Conservation (phyloP, 2,113 vertebrate genomes). For the Protomyctophum bolini region DNA sequence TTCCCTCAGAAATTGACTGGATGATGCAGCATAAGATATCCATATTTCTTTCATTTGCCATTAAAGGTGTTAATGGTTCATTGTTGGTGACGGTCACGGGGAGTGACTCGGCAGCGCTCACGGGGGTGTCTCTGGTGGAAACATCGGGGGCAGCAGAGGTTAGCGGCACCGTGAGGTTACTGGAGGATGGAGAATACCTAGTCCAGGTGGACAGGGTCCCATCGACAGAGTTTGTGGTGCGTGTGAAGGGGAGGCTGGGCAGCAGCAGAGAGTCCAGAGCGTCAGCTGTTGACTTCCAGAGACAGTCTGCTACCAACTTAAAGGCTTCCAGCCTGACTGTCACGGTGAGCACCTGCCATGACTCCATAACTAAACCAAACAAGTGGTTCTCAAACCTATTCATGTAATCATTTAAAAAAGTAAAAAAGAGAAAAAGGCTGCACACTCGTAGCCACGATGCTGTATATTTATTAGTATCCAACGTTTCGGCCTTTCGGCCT, state of each 20-base stretch:
- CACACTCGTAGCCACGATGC: no score
- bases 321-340: slow-evolving; percentile 59
- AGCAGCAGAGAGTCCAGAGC: neutral
- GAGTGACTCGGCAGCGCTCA: slow-evolving; percentile 40
- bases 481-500: no score
- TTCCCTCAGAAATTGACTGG: no score
- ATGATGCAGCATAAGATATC: no score
- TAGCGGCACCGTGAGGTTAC: slow-evolving; percentile 31
- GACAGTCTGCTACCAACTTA: slow-evolving; percentile 58
- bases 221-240: slow-evolving; percentile 47
- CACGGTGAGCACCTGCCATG: slow-evolving; percentile 42
- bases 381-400: no score
- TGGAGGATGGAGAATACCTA: slow-evolving; percentile 38
- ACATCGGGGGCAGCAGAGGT: slow-evolving; percentile 32
- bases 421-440: no score
- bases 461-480: no score
- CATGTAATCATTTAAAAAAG: no score
- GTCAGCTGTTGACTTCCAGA: slow-evolving; percentile 45
- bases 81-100: slow-evolving; percentile 64
- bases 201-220: slow-evolving; percentile 51
- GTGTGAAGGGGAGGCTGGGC: slow-evolving; percentile 41
- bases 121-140: slow-evolving; percentile 57
- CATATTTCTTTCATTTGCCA: neutral
- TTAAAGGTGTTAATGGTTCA: slow-evolving; percentile 47
- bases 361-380: no score